phyloP scores from a whole-genome alignment of 1,140 invertebrate species.

The Drosophila bifasciata region DNA sequence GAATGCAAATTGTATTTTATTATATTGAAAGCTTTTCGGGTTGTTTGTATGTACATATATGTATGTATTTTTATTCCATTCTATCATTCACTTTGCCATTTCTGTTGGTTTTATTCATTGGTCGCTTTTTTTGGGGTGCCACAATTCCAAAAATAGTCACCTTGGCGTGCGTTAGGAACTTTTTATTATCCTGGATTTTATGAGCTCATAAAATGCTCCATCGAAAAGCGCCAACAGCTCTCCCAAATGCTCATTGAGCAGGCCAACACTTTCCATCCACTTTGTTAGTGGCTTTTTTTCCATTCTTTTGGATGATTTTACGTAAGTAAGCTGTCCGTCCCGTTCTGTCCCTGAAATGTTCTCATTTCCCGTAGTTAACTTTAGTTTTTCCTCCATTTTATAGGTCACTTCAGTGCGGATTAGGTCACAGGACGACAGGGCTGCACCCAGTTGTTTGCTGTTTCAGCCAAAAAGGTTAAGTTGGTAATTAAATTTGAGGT shows the following conservation, averaged over 20 bases:
- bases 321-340: constrained; percentile 16
- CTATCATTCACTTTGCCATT: neutral
- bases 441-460: constrained; percentile 20
- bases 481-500: constrained; percentile 60
- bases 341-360: constrained; percentile 20
- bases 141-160: constrained; percentile 24
- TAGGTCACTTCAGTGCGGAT: constrained; percentile 42
- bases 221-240: constrained; percentile 6
- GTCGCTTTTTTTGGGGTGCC: neutral
- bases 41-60: neutral
- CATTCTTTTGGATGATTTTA: constrained; percentile 31
- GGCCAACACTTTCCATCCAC: constrained; percentile 27
- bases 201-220: constrained; percentile 22
- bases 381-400: constrained; percentile 24
- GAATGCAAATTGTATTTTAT: neutral
- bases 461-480: constrained; percentile 44
- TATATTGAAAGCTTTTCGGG: neutral
- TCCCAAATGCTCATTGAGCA: constrained; percentile 25
- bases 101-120: constrained; percentile 14
- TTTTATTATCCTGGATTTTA: constrained; percentile 48
- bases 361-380: constrained; percentile 28
- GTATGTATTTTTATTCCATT: neutral
- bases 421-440: constrained; percentile 26
- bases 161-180: constrained; percentile 32
- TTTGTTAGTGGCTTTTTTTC: constrained; percentile 1